Base-by-base conservation (phyloP, 2,113 vertebrate species). In the Dasyornis broadbenti region DNA sequence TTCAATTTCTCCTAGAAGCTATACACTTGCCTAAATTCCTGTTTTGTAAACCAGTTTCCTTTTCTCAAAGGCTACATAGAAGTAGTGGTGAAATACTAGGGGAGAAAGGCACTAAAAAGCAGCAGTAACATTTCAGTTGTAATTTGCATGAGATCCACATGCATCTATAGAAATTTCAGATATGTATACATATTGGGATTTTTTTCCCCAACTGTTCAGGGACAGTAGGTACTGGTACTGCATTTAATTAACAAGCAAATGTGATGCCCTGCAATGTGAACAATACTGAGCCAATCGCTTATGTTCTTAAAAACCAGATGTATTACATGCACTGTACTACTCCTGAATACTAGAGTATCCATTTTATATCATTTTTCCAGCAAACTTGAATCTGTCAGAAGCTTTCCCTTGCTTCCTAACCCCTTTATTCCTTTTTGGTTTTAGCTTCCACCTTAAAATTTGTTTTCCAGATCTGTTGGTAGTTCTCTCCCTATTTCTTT, bases 211-310 rank as follows among this genome's bases (percentile, higher is more conserved):
- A 96, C 94, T 97, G 97, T 92, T 97, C 96, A 96, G 97, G 96
- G 96, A 96, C 89, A 92, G 90, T 88, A 90, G 96, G 95, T 86
- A 95, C 85, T 95, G 95, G 95, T 96, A 94, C 75, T 94, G 96
- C 96, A 97, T 98, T 97, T 98, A 98, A 98, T 98, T 98, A 98
- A 98, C 97, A 97, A 97, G 97, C 90, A 96, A 97, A 97, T 96
- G 94, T 95, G 96, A 96, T 96, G 96, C 97, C 97, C 97, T 97
- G 96, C 49, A 0, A 97, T 94, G 96, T 96, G 98, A 98, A 97
- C 97, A 98, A 96, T 95, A 90, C 96, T 94, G 96, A 97, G 95
- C 61, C 94, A 95, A 96, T 93, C 44, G 5, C 94, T 97, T 87
- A 86, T 93, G 95, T 94, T 97, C 96, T 97, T 92, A 92, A 94